Conservation (phyloP, 2,797 vertebrate genomes). For the Falco columbarius region DNA sequence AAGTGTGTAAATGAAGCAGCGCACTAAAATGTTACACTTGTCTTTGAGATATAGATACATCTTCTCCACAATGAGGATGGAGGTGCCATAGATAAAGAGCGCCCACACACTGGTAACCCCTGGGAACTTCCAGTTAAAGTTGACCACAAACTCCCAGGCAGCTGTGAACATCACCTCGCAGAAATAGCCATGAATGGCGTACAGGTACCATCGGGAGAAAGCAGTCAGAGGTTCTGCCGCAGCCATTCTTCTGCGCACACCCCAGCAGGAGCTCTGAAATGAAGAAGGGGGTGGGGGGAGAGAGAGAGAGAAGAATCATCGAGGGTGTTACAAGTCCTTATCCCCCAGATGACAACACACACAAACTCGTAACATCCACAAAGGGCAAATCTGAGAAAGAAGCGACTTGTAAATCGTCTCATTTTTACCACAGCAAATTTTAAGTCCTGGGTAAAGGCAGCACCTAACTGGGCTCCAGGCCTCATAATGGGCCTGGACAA, state of each 20-base stretch:
- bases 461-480: background rate
- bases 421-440: background rate
- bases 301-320: background rate
- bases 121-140: conserved; percentile 97
- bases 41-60: conserved; percentile 92
- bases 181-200: conserved; percentile 98
- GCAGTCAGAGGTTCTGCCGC: conserved; percentile 88
- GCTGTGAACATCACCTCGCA: conserved; percentile 99
- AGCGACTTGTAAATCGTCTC: background rate
- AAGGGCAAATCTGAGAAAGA: background rate
- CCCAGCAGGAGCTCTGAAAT: conserved; percentile 59
- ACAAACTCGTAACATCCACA: background rate
- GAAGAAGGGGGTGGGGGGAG: background rate
- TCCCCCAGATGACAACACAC: background rate
- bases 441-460: background rate
- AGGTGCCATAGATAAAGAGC: conserved; percentile 97
- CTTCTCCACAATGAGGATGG: conserved; percentile 94
- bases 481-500: background rate
- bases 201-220: conserved; percentile 97
- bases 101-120: conserved; percentile 98
- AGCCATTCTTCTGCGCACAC: conserved; percentile 72
- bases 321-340: background rate
- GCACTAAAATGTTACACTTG: conserved; percentile 87
- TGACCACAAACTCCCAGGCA: conserved; percentile 95
- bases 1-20: conserved; percentile 95